Conservation (phyloP, 1,140 invertebrate species). For the Euschistus heros region DNA sequence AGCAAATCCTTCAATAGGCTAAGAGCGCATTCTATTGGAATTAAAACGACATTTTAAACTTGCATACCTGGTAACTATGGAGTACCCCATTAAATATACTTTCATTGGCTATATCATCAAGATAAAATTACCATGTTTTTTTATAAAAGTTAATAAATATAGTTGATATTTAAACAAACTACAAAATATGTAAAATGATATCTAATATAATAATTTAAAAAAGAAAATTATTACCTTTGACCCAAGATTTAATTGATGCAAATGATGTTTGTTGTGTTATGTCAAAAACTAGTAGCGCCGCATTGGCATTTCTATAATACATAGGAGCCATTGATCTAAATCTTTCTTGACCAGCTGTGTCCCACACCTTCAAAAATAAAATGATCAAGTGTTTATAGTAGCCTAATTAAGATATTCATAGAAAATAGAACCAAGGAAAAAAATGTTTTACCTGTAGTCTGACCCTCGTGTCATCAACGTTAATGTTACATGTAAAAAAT, state of each 20-base stretch:
- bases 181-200: too few relatives aligned
- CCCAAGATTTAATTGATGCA: constrained; percentile 63
- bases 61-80: too few relatives aligned
- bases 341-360: constrained; percentile 79
- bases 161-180: too few relatives aligned
- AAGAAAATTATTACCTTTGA: constrained; percentile 39
- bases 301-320: constrained; percentile 85
- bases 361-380: constrained; percentile 56
- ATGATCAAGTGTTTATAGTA: too few relatives aligned
- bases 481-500: constrained; percentile 74
- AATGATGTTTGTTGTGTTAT: constrained; percentile 47
- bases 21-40: too few relatives aligned
- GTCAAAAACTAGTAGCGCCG: constrained; percentile 34
- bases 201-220: too few relatives aligned
- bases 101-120: too few relatives aligned
- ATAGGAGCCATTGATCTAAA: constrained; percentile 82
- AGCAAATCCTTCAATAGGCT: too few relatives aligned
- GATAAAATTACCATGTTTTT: too few relatives aligned
- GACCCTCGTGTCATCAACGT: constrained; percentile 52
- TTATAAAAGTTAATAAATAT: too few relatives aligned
- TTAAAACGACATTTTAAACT: too few relatives aligned
- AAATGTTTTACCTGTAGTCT: constrained; percentile 53
- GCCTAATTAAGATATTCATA: neutral
- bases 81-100: too few relatives aligned
- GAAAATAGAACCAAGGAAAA: neutral